Percentiles rank a stretch among this genome's conserved stretches.
Evolutionary conservation across 2,888 invertebrate genomes (phyloP).

Genomic region (Notodonta dromedarius): DNA sequence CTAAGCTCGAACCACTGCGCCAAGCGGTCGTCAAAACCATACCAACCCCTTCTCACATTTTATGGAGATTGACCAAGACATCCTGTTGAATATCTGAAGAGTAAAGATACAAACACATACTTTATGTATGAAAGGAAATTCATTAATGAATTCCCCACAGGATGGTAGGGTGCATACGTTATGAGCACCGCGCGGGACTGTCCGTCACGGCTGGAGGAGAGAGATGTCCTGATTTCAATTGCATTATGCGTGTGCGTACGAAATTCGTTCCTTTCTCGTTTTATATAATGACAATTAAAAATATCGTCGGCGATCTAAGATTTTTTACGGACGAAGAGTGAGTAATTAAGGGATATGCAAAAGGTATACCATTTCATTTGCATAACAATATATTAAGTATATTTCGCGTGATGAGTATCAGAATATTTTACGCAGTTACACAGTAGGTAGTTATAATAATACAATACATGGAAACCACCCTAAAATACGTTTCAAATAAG

Average conservation of each 20-base stretch:
- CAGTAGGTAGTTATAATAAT: too few relatives aligned
- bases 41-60: not conserved
- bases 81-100: not conserved
- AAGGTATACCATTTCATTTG: too few relatives aligned
- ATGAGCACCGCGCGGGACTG: constrained; percentile 36
- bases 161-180: constrained; percentile 61
- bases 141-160: constrained; percentile 29
- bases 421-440: too few relatives aligned
- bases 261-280: constrained; percentile 9
- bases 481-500: too few relatives aligned
- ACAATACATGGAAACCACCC: too few relatives aligned
- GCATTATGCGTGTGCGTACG: constrained; percentile 26
- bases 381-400: too few relatives aligned
- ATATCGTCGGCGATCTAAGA: too few relatives aligned
- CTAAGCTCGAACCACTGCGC: too few relatives aligned
- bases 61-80: not conserved
- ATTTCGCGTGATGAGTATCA: too few relatives aligned
- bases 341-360: too few relatives aligned
- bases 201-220: constrained; percentile 43
- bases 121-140: constrained; percentile 3
- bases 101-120: constrained; percentile 4
- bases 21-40: too few relatives aligned
- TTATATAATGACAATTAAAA: not conserved
- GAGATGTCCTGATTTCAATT: constrained; percentile 37
- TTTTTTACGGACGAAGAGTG: too few relatives aligned